Evolutionary conservation across 2,113 vertebrate genomes (phyloP).

Genomic region (Pangasianodon gigas): DNA sequence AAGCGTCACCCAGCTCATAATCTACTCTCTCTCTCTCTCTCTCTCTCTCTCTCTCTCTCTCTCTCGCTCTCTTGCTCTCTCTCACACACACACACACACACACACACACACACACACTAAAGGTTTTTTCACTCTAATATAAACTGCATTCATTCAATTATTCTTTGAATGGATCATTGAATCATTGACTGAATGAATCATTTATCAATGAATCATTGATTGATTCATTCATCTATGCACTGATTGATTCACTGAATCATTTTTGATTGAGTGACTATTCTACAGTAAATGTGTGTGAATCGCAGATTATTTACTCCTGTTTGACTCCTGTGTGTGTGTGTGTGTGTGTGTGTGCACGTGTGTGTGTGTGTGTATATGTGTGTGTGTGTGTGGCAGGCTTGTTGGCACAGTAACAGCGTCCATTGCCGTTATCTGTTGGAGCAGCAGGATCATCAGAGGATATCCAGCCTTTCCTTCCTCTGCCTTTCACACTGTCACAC

Average conservation of each 20-base stretch:
- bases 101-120: neutral
- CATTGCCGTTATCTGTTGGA: conserved; percentile 71
- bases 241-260: neutral
- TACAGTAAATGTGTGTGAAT: neutral
- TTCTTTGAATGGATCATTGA: neutral
- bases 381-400: neutral
- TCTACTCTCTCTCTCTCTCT: neutral
- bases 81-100: conserved; percentile 39
- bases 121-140: neutral
- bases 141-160: conserved; percentile 1
- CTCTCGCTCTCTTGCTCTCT: too few relatives aligned
- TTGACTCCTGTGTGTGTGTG: conserved; percentile 8
- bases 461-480: conserved; percentile 75
- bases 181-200: neutral
- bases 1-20: conserved; percentile 72
- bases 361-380: conserved; percentile 35
- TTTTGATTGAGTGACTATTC: neutral
- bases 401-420: conserved; percentile 48
- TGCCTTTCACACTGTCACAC: conserved; percentile 59
- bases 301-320: neutral
- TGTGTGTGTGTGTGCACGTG: conserved; percentile 52
- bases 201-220: neutral
- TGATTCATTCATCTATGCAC: neutral
- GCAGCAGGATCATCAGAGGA: conserved; percentile 76
- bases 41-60: too few relatives aligned